phyloP scores from a whole-genome alignment of 2,797 vertebrate genomes.

The Micrastur ruficollis region DNA sequence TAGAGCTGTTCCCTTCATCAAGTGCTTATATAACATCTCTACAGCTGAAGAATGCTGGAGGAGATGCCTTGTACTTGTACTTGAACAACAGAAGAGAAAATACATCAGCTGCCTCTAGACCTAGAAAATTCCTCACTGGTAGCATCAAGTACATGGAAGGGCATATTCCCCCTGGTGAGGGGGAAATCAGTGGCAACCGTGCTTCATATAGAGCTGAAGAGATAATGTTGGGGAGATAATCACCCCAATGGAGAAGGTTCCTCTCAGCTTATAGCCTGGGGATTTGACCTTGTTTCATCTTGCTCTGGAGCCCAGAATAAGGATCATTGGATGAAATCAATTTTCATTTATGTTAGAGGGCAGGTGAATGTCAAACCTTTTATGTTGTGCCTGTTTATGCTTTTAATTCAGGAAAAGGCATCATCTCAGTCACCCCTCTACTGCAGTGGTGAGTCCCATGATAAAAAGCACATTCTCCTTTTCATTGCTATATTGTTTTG shows the following conservation, averaged over 20 bases:
- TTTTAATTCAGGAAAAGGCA: neutral
- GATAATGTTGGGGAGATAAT: neutral
- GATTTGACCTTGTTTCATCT: neutral
- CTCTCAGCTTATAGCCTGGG: neutral
- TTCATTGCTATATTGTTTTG: neutral
- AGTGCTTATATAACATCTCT: constrained; percentile 4
- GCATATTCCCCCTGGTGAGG: neutral
- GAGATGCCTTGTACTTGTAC: neutral
- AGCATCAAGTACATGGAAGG: neutral
- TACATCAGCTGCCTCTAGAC: neutral
- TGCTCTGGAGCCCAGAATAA: neutral
- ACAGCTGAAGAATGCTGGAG: constrained; percentile 13
- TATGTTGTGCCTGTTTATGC: neutral
- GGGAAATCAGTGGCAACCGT: neutral
- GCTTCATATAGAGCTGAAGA: neutral
- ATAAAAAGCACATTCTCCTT: neutral
- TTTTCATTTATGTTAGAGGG: neutral
- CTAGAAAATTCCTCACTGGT: neutral
- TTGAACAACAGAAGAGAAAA: neutral
- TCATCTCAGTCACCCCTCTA: neutral
- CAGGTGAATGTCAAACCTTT: neutral
- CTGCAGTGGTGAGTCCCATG: neutral
- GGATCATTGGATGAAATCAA: neutral
- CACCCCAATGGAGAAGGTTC: neutral
- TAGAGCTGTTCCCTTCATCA: neutral